Conservation (phyloP, 2,113 vertebrate species). For the Chionis minor region DNA sequence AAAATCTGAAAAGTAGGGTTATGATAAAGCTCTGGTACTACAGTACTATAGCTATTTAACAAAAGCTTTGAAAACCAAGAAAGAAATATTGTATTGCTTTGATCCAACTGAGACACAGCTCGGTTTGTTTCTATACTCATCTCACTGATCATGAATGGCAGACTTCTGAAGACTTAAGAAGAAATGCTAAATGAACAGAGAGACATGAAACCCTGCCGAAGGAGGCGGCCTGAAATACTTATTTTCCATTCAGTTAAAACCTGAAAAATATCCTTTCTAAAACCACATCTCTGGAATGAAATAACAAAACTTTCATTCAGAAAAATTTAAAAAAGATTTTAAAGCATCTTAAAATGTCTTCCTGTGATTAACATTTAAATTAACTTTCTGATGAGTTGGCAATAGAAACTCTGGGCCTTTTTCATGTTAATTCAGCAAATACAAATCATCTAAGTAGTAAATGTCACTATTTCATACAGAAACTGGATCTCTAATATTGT, state of each 20-base stretch:
- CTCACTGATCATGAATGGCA: background rate
- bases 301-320: background rate
- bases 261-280: background rate
- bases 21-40: background rate
- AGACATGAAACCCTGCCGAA: slow-evolving; percentile 47
- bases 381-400: background rate
- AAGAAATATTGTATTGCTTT: slow-evolving; percentile 1
- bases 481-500: background rate
- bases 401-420: background rate
- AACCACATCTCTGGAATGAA: background rate
- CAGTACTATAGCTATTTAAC: background rate
- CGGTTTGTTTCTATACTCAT: background rate
- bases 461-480: background rate
- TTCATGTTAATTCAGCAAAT: background rate
- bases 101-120: background rate
- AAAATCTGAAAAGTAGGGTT: background rate
- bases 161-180: slow-evolving; percentile 12
- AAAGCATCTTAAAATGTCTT: background rate
- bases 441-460: background rate
- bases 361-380: background rate
- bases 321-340: background rate
- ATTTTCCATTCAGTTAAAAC: background rate
- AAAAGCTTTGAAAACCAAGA: background rate
- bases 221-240: background rate
- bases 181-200: slow-evolving; percentile 14